phyloP scores from a whole-genome alignment of 2,888 invertebrate species.

The Drosophila longiperda region DNA sequence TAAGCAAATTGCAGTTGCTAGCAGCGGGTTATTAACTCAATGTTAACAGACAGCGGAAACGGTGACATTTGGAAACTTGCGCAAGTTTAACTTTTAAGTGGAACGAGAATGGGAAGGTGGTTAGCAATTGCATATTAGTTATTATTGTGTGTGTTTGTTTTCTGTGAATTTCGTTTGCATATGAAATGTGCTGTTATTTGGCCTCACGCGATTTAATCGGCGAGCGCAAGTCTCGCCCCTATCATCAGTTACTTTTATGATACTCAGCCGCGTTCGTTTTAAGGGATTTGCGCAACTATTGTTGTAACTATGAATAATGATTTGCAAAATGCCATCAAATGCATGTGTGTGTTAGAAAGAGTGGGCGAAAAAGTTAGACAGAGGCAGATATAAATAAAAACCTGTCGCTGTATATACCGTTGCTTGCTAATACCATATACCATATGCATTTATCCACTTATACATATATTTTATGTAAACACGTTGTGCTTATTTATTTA shows the following conservation, averaged over 20 bases:
- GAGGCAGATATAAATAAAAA: slow-evolving; percentile 39
- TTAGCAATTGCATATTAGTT: slow-evolving; percentile 33
- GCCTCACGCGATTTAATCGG: slow-evolving; percentile 35
- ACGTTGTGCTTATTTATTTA: slow-evolving; percentile 9
- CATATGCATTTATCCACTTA: neutral
- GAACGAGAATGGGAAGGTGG: slow-evolving; percentile 2
- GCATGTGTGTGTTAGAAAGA: slow-evolving; percentile 8
- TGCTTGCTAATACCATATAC: slow-evolving; percentile 38
- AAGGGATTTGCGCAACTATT: slow-evolving; percentile 75
- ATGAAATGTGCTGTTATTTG: slow-evolving; percentile 24
- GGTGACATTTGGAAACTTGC: slow-evolving; percentile 51
- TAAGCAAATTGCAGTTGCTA: slow-evolving; percentile 51
- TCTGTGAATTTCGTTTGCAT: slow-evolving; percentile 31
- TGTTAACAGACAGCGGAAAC: slow-evolving; percentile 52
- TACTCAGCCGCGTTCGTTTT: slow-evolving; percentile 36
- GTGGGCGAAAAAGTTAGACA: slow-evolving; percentile 14
- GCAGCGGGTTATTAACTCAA: slow-evolving; percentile 30
- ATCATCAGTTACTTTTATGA: slow-evolving; percentile 41
- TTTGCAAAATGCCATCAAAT: slow-evolving; percentile 68
- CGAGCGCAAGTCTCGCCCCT: slow-evolving; percentile 31
- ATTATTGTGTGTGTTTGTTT: slow-evolving; percentile 13
- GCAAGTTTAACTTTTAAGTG: slow-evolving; percentile 37
- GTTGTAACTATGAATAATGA: slow-evolving; percentile 65
- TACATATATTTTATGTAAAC: slow-evolving; percentile 32
- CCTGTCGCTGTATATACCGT: slow-evolving; percentile 61